Base-by-base conservation (phyloP, 2,113 vertebrate species). In the Colossoma macropomum region DNA sequence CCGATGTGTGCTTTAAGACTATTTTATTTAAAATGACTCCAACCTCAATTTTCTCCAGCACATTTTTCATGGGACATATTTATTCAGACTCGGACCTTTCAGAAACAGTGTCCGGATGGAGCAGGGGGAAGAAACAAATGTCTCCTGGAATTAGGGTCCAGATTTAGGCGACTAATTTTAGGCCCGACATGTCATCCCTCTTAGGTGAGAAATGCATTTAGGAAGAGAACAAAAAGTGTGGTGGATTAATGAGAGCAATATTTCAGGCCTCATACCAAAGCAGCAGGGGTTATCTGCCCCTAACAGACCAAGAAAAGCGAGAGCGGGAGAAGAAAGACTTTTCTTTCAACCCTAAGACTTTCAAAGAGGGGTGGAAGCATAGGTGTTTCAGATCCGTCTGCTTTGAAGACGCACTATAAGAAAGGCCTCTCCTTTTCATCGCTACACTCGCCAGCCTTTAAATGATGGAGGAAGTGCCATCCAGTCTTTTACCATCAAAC, bases 141-240 rank as follows among this genome's bases (percentile, higher is more conserved):
- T 66, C 60, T 28, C 48, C 41, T 15, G 73, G 69, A 74, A 79
- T 62, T 27, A 68, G 52, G 52, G 59, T 71, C 76, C 70, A 75
- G 69, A 86, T 79, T 79, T 86, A 75, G 76, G 62, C 17, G 5
- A 25, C 80, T 86, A 75, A 75, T 82, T 82, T 86, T 86, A 83
- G 76, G 25, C 52, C 34, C 5, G 63, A 60, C 70, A 52, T 19
- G 54, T 79, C 84, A 83, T 86, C 38, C 28, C 38, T 84, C 60
- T 66, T 54, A 80, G 65, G 72, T 80, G 85, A 79, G 80, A 86
- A 83, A 83, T 71, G 69, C 52, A 79, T 86, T 80, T 83, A 72
- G 56, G 72, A 76, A 68, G 56, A 69, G 76, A 83, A 78, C 60
- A 86, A 82, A 82, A 76, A 70, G 52, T 27, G 54, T 27, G 16